Evolutionary conservation across 2,797 vertebrate genomes (phyloP).

Genomic region (Bradypus variegatus): DNA sequence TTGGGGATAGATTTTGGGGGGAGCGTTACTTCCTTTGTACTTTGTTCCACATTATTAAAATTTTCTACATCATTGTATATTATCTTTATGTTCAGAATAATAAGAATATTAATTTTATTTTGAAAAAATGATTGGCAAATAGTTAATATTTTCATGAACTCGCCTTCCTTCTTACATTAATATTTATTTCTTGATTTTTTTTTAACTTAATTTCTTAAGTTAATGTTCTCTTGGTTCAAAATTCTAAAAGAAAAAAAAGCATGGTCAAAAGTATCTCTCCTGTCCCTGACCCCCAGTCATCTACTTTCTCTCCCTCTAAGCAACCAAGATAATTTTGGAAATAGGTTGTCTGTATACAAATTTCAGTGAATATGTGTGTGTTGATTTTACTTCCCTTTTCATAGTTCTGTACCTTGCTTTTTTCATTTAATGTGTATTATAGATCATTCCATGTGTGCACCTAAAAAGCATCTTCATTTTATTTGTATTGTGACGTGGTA

Average conservation of each 20-base stretch:
- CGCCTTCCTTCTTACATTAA: not conserved
- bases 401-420: not conserved
- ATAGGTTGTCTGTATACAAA: not conserved
- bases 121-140: not conserved
- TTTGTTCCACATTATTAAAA: not conserved
- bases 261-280: not conserved
- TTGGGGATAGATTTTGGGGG: not conserved
- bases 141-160: not conserved
- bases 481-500: not conserved
- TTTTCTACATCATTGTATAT: not conserved
- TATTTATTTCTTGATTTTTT: not conserved
- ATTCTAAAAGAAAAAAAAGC: not conserved
- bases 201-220: not conserved
- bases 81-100: not conserved
- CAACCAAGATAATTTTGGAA: not conserved
- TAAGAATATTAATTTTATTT: not conserved
- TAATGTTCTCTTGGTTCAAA: not conserved
- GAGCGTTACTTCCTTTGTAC: constrained; percentile 12
- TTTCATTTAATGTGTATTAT: not conserved
- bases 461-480: not conserved
- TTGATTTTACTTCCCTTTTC: not conserved
- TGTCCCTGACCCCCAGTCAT: not conserved
- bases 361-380: not conserved
- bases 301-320: not conserved
- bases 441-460: not conserved